These are phyloP conservation scores for Phyllotreta striolata DNA, from an alignment of 2,888 invertebrate genomes.

Conservation along the genomic window DNA sequence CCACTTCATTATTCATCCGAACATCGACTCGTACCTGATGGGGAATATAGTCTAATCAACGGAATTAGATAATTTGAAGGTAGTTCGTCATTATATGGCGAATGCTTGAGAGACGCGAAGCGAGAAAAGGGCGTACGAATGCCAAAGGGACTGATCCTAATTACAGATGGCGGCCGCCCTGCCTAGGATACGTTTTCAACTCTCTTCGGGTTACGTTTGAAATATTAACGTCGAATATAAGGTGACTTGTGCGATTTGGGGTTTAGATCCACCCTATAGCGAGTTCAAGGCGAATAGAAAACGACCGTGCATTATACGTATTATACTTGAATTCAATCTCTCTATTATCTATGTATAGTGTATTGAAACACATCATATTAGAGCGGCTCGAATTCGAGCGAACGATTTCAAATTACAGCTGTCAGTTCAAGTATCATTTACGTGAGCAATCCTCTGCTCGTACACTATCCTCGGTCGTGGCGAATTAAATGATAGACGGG, in stretches of 20 bases:
- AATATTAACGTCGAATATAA: conserved; percentile 42
- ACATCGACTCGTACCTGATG: conserved; percentile 26
- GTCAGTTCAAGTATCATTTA: too few relatives aligned
- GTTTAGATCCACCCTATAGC: background rate
- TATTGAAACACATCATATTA: too few relatives aligned
- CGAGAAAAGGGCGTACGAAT: conserved; percentile 39
- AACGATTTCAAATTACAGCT: too few relatives aligned
- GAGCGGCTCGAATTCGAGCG: too few relatives aligned
- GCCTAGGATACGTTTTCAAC: conserved; percentile 20
- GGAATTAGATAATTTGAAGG: conserved; percentile 42
- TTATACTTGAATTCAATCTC: too few relatives aligned
- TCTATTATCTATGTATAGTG: too few relatives aligned
- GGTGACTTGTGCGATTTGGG: conserved; percentile 38
- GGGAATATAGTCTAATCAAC: conserved; percentile 38
- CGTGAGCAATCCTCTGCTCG: too few relatives aligned
- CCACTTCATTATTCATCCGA: too few relatives aligned
- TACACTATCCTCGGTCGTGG: too few relatives aligned
- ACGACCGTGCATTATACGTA: too few relatives aligned
- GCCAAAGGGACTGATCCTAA: conserved; percentile 41
- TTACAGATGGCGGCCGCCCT: conserved; percentile 40
- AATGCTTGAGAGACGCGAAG: conserved; percentile 32
- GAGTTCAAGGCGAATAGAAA: too few relatives aligned
- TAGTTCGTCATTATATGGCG: conserved; percentile 37
- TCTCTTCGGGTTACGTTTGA: conserved; percentile 39
- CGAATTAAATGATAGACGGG: too few relatives aligned